Base-by-base conservation (phyloP, 2,797 vertebrate species). In the Leuciscus waleckii region DNA sequence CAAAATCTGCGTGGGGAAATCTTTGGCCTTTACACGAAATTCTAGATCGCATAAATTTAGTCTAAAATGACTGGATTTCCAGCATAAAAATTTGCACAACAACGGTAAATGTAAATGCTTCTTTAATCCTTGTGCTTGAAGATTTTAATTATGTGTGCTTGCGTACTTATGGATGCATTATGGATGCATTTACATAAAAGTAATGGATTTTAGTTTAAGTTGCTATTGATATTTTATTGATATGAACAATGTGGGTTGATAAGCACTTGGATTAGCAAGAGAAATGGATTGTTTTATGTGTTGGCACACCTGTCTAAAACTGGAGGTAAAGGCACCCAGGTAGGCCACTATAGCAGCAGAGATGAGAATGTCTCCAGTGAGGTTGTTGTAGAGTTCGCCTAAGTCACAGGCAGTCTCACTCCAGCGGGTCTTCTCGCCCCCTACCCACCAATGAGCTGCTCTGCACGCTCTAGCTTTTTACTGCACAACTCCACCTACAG, bases 361-460 rank as follows among this genome's bases (percentile, higher is more conserved):
- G 89, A 97, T 94, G 58, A 98, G 96, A 85, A 96, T 95, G 85
- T 98, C 96, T 7, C 97, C 97, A 0, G 96, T 97, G 87, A 98
- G 90, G 91, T 95, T 97, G 88, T 93, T 83, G 86, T 98, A 97
- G 74, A 96, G 92, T 77, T 91, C 90, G 68, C 96, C 97, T 1
- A 98, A 94, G 74, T 91, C 90, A 89, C 94, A 79, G 19, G 97
- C 96, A 32, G 94, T 94, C 75, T 95, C 94, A 49, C 94, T 96
- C 96, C 97, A 98, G 14, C 93, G 95, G 0, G 93, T 96, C 91
- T 97, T 98, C 91, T 98, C 97, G 23, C 97, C 97, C n/a, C 97
- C 96, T 86, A 93, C 56, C 97, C 97, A 87, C 96, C 97, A 51
- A 97, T 96, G 92, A 98, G 88, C 91, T 98, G 95, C 91, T 97